These are phyloP conservation scores for Schrankia costaestrigalis DNA, from an alignment of 2,888 invertebrate genomes.

Conservation along the genomic window DNA sequence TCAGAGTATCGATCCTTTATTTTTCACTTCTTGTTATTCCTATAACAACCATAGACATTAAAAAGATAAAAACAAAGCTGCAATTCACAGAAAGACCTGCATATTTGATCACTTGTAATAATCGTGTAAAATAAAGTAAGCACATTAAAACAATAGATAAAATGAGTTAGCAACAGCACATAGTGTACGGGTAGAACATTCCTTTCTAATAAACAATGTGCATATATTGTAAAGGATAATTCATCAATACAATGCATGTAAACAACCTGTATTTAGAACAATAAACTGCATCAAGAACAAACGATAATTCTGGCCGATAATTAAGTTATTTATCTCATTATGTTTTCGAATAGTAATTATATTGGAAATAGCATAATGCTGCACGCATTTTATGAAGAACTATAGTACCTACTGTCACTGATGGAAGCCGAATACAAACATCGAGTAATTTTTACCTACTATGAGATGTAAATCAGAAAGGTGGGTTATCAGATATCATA, in stretches of 20 bases:
- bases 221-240: constrained; percentile 43
- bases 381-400: constrained; percentile 38
- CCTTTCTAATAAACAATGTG: constrained; percentile 29
- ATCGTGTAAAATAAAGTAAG: background rate
- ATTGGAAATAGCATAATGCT: constrained; percentile 52
- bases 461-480: too few relatives aligned
- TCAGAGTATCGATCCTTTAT: too few relatives aligned
- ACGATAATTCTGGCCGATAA: constrained; percentile 59
- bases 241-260: constrained; percentile 48
- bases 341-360: constrained; percentile 56
- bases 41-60: too few relatives aligned
- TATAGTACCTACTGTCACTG: constrained; percentile 31
- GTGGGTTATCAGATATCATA: too few relatives aligned
- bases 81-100: too few relatives aligned
- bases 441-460: too few relatives aligned
- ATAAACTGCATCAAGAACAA: constrained; percentile 73
- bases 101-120: too few relatives aligned
- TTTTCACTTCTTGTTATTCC: too few relatives aligned
- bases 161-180: constrained; percentile 11
- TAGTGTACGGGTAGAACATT: constrained; percentile 19
- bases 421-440: too few relatives aligned
- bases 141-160: constrained; percentile 10
- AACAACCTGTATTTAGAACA: constrained; percentile 72
- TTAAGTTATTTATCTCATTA: constrained; percentile 66
- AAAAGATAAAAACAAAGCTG: too few relatives aligned